Conservation (phyloP, 2,888 invertebrate species). For the Thyatira batis region DNA sequence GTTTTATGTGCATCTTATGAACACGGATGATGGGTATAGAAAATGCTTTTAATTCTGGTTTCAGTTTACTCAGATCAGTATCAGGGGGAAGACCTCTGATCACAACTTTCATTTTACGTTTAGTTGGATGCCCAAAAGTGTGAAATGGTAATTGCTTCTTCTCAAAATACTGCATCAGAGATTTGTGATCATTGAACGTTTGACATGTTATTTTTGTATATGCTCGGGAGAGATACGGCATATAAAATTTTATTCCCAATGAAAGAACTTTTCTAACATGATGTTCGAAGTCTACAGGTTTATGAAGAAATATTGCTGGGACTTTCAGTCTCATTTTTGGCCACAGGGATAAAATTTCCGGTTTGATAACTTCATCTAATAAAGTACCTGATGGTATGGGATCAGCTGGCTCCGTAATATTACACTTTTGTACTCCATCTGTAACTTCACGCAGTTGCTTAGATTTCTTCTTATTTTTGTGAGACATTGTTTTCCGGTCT, state of each 20-base stretch:
- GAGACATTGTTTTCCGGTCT: constrained; percentile 30
- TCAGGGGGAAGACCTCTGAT: constrained; percentile 53
- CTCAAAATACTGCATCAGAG: constrained; percentile 46
- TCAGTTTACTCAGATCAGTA: constrained; percentile 39
- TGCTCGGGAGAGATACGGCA: constrained; percentile 28
- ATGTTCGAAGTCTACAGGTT: constrained; percentile 35
- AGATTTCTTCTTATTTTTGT: constrained; percentile 25
- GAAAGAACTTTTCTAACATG: constrained; percentile 40
- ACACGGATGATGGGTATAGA: constrained; percentile 52
- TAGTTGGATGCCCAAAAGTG: constrained; percentile 53
- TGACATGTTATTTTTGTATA: constrained; percentile 45
- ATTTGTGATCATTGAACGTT: constrained; percentile 46
- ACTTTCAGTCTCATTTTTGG: constrained; percentile 42
- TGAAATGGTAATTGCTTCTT: constrained; percentile 53
- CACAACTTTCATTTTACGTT: constrained; percentile 56
- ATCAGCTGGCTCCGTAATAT: constrained; percentile 18
- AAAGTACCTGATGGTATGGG: constrained; percentile 17
- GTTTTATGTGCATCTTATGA: constrained; percentile 51
- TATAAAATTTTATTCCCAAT: constrained; percentile 43
- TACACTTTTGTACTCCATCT: constrained; percentile 22
- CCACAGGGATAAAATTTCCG: constrained; percentile 35
- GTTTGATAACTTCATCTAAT: constrained; percentile 24
- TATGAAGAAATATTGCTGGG: constrained; percentile 55
- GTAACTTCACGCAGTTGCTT: constrained; percentile 17
- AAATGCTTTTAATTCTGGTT: constrained; percentile 40